These are phyloP conservation scores for Brachyhypopomus occidentalis DNA, from an alignment of 2,113 vertebrate genomes.

Conservation along the genomic window DNA sequence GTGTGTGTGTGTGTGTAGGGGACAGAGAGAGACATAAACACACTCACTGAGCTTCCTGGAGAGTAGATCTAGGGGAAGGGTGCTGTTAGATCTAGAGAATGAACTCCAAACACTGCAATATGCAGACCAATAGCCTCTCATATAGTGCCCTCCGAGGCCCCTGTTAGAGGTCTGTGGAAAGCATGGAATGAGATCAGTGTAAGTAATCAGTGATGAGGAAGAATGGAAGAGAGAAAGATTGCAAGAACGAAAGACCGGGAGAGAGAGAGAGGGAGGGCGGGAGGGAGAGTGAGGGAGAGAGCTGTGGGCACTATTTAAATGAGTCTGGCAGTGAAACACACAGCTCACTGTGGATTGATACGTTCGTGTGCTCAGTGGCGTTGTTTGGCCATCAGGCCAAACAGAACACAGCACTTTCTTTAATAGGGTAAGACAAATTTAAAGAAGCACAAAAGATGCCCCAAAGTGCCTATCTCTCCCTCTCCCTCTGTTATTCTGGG, in stretches of 20 bases:
- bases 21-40: not conserved
- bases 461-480: not conserved
- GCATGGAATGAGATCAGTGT: not conserved
- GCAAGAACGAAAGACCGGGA: constrained; percentile 4
- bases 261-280: constrained; percentile 11
- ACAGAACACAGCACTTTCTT: constrained; percentile 24
- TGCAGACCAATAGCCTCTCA: too few species aligned
- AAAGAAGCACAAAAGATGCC: not conserved
- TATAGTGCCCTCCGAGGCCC: too few species aligned
- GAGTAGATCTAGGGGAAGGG: too few species aligned
- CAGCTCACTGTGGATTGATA: constrained; percentile 62
- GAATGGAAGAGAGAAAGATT: constrained; percentile 5
- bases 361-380: constrained; percentile 57
- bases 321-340: constrained; percentile 62
- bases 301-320: constrained; percentile 69
- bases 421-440: constrained; percentile 50
- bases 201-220: not conserved
- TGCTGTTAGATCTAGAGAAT: too few species aligned
- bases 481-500: not conserved
- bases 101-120: too few species aligned
- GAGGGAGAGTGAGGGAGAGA: constrained; percentile 45
- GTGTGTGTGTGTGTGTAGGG: too few species aligned
- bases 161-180: not conserved
- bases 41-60: too few species aligned
- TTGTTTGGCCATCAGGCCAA: constrained; percentile 42